Evolutionary conservation across 2,797 vertebrate species (phyloP).

Genomic region (Muscicapa striata): DNA sequence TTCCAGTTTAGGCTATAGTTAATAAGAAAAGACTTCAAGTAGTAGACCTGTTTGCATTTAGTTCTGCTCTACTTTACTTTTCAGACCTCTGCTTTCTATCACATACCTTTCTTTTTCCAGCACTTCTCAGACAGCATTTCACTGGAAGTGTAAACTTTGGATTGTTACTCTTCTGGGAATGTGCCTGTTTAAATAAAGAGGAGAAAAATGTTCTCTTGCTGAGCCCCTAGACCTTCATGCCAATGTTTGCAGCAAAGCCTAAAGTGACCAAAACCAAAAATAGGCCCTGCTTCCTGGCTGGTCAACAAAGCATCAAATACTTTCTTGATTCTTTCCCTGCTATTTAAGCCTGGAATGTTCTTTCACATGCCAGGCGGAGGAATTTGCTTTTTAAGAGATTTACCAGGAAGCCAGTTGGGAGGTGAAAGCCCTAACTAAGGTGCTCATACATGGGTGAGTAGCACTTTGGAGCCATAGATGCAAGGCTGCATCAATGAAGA

Average conservation of each 20-base stretch:
- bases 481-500: neutral
- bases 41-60: neutral
- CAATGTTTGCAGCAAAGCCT: neutral
- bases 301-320: neutral
- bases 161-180: constrained; percentile 20
- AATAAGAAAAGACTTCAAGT: neutral
- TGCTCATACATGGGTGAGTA: neutral
- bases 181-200: constrained; percentile 45
- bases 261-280: neutral
- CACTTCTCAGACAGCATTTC: constrained; percentile 4
- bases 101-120: constrained; percentile 14
- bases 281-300: neutral
- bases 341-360: neutral
- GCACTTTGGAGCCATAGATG: neutral
- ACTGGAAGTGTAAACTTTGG: neutral
- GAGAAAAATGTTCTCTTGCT: neutral
- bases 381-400: neutral
- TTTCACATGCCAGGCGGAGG: neutral
- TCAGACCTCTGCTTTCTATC: neutral
- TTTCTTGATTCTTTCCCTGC: neutral
- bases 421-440: neutral
- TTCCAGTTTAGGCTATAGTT: neutral
- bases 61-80: neutral
- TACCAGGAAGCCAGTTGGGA: neutral
- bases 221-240: neutral